phyloP scores from a whole-genome alignment of 2,797 vertebrate genomes.

The Cirrhinus mrigala region DNA sequence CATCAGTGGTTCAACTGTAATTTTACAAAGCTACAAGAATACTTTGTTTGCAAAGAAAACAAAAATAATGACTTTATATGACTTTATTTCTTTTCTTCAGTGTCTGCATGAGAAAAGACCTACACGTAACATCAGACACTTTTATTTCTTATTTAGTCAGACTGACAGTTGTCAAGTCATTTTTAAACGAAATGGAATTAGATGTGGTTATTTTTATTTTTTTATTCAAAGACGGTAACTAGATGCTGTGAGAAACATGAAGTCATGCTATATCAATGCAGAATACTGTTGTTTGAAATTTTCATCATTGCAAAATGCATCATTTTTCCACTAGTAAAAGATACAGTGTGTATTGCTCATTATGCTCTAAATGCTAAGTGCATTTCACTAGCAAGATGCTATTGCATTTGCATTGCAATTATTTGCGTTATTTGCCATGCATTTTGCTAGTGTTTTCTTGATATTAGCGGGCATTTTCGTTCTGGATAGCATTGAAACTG shows the following conservation, averaged over 20 bases:
- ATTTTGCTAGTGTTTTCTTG: not conserved
- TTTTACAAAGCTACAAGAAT: no score
- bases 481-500: not conserved
- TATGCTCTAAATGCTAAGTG: not conserved
- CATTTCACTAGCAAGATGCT: no score
- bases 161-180: not conserved
- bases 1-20: no score
- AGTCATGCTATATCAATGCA: not conserved
- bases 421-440: not conserved
- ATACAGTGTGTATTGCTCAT: not conserved
- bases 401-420: not conserved
- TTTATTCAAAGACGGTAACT: not conserved
- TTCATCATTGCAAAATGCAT: not conserved
- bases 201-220: not conserved
- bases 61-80: no score
- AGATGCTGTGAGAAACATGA: not conserved
- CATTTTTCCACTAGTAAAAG: not conserved
- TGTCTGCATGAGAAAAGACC: no score
- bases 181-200: not conserved
- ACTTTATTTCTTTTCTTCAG: no score
- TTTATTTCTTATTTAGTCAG: not conserved
- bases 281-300: not conserved
- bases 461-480: not conserved
- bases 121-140: not conserved
- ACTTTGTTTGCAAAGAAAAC: no score